These are phyloP conservation scores for Cephus pulcher DNA, from an alignment of 2,888 invertebrate species.

Conservation along the genomic window DNA sequence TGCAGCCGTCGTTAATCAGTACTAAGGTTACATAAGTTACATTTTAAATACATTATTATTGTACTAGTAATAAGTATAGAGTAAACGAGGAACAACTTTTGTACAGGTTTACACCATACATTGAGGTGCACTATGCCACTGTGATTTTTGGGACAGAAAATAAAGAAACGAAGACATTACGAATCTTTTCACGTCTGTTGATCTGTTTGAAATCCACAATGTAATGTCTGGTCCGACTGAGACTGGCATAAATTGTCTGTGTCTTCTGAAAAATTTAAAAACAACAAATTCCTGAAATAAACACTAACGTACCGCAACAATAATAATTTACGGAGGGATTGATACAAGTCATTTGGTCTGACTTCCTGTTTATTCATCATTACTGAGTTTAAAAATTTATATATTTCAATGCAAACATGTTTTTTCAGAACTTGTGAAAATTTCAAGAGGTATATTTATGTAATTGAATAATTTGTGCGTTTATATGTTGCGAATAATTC, in stretches of 20 bases:
- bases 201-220: background rate
- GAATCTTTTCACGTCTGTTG: background rate
- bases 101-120: constrained; percentile 56
- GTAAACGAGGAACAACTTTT: constrained; percentile 54
- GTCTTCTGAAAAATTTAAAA: background rate
- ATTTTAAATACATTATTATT: constrained; percentile 65
- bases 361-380: background rate
- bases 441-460: background rate
- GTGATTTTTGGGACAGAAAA: constrained; percentile 59
- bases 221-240: background rate
- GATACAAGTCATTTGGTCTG: background rate
- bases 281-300: background rate
- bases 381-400: background rate
- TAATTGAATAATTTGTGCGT: background rate
- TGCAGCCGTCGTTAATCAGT: constrained; percentile 66
- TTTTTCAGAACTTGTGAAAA: background rate
- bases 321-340: background rate
- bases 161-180: constrained; percentile 33
- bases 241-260: background rate
- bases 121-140: constrained; percentile 48
- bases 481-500: background rate
- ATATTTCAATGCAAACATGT: background rate
- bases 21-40: constrained; percentile 65
- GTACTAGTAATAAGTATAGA: constrained; percentile 51
- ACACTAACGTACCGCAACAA: background rate